A percentile compares a stretch with the other conserved stretches of the same genome.
Conservation (phyloP, 2,113 vertebrate genomes). For the Dryoscopus gambensis region DNA sequence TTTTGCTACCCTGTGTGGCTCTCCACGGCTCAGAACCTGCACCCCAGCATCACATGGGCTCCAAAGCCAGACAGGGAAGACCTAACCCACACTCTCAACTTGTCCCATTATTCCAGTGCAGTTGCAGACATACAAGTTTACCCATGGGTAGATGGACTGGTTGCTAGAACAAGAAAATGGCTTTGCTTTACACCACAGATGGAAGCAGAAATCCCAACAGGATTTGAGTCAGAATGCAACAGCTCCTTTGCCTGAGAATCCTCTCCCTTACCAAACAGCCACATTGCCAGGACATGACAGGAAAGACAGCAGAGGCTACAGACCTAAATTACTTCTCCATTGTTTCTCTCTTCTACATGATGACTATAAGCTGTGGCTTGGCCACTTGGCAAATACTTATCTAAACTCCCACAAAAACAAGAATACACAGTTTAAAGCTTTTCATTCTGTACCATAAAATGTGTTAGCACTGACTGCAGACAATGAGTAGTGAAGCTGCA, state of each 20-base stretch:
- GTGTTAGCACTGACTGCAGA: not conserved
- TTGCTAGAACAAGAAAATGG: not conserved
- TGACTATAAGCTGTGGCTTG: not conserved
- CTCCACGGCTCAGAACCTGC: not conserved
- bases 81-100: not conserved
- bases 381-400: not conserved
- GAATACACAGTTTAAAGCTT: not conserved
- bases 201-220: not conserved
- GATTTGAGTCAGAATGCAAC: not conserved
- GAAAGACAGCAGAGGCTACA: not conserved
- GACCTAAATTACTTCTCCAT: not conserved
- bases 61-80: not conserved
- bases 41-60: accelerated
- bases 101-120: not conserved
- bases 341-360: not conserved
- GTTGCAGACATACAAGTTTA: not conserved
- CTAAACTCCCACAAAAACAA: not conserved
- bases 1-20: not conserved
- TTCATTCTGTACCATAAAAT: not conserved
- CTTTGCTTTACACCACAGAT: not conserved
- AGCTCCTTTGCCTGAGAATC: not conserved
- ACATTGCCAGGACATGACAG: not conserved
- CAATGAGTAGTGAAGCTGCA: not conserved
- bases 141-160: not conserved
- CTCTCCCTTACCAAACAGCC: not conserved